Conservation (phyloP, 2,797 vertebrate genomes). For the Neopelma chrysocephalum region DNA sequence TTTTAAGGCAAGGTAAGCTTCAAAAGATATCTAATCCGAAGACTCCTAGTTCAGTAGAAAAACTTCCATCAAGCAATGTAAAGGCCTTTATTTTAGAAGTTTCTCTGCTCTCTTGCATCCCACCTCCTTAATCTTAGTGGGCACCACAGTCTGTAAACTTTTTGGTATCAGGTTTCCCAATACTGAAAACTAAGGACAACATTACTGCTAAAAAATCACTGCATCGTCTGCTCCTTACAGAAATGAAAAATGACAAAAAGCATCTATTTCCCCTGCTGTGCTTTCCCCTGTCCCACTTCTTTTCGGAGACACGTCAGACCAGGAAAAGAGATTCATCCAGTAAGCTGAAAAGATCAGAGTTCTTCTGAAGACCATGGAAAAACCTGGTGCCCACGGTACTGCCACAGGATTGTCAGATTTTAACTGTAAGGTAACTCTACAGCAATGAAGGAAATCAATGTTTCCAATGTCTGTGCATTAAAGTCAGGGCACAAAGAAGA, state of each 20-base stretch:
- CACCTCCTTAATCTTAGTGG: not conserved
- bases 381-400: not conserved
- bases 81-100: not conserved
- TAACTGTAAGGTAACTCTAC: not conserved
- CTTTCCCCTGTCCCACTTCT: not conserved
- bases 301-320: not conserved
- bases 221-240: not conserved
- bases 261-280: not conserved
- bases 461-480: not conserved
- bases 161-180: not conserved
- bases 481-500: not conserved
- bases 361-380: not conserved
- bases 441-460: not conserved
- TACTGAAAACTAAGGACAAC: not conserved
- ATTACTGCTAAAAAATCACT: not conserved
- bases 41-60: not conserved
- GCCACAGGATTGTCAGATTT: not conserved
- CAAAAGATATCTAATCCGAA: not conserved
- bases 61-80: not conserved
- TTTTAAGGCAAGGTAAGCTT: not conserved
- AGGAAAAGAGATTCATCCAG: not conserved
- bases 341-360: not conserved
- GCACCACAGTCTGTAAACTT: not conserved
- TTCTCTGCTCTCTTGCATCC: not conserved
- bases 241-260: not conserved